These are phyloP conservation scores for Vanacampus margaritifer DNA, from an alignment of 2,113 vertebrate genomes.

Conservation along the genomic window DNA sequence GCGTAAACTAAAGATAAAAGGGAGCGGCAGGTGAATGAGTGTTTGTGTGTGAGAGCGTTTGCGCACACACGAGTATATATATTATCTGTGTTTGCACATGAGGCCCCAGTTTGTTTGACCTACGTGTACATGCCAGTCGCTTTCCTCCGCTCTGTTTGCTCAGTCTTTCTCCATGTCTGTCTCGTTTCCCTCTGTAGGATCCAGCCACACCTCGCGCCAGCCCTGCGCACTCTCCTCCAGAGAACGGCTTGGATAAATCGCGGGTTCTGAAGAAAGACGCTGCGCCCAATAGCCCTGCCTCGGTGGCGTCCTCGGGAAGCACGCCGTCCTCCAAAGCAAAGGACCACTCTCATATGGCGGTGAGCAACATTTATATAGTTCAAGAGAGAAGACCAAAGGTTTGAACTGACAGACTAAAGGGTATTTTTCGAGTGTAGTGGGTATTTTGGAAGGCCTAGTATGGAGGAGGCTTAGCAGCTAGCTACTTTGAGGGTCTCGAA, in stretches of 20 bases:
- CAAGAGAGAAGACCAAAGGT: slow-evolving; percentile 13
- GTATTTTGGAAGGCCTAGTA: slow-evolving; percentile 46
- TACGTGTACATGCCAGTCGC: slow-evolving; percentile 60
- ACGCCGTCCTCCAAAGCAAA: slow-evolving; percentile 96
- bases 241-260: slow-evolving; percentile 91
- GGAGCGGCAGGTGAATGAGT: slow-evolving; percentile 58
- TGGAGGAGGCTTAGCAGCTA: slow-evolving; percentile 46
- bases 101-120: slow-evolving; percentile 68
- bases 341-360: slow-evolving; percentile 86
- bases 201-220: slow-evolving; percentile 87
- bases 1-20: slow-evolving; percentile 46
- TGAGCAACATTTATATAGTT: slow-evolving; percentile 7
- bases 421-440: slow-evolving; percentile 58
- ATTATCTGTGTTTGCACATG: slow-evolving; percentile 66
- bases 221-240: slow-evolving; percentile 89
- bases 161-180: slow-evolving; percentile 48
- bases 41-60: slow-evolving; percentile 34
- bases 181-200: slow-evolving; percentile 73
- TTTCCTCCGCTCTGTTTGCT: slow-evolving; percentile 66
- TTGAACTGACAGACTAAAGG: slow-evolving; percentile 46
- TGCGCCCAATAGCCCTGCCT: slow-evolving; percentile 91
- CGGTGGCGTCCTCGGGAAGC: slow-evolving; percentile 93
- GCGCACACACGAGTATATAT: slow-evolving; percentile 48
- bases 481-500: slow-evolving; percentile 35
- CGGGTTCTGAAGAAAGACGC: slow-evolving; percentile 88